Evolutionary conservation across 2,113 vertebrate species (phyloP), one percentile per base, ranked within the genome.

Genomic region (Oryzias javanicus): DNA sequence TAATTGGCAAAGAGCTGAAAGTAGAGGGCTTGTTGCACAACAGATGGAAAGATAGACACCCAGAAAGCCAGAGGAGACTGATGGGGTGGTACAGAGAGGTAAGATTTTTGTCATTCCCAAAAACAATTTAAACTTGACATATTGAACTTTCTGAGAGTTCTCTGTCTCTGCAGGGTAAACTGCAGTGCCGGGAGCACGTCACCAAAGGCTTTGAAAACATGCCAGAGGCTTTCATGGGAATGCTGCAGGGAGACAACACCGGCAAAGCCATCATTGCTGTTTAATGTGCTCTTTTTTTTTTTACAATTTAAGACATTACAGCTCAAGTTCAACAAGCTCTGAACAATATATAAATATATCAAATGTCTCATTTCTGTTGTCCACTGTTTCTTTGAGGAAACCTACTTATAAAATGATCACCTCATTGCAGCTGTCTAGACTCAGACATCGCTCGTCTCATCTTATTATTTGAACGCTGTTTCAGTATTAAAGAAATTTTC

Each of bases 171-270:
- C 88, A 98, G 94, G 93, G 92, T 41, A 94, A 95, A 74, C 69
- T 96, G 67, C 89, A 93, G 73, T 90, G 3, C 42, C 75, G 24
- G 0, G 94, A 97, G 67, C 70, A 94, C 1, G 0, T 95, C 63
- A 94, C 86, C 4, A 81, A 91, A 74, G 94, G 94, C 69, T 97
- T 97, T 89, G 91, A 94, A 67, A 95, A 95, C 55, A 94, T 95
- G 92, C 95, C 94, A 1, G 55, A 55, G 57, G 94, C 94, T 40
- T 98, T 97, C 55, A 93, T 96, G 71, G 93, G 91, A 66, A 76
- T 97, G 88, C 76, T 96, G 72, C 90, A 64, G 60, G 95, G 95
- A 76, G 89, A 94, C 17, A 96, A 96, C 80, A 13, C 82, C 51
- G 94, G 94, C 60, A 98, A 97, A 88, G 86, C 95, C 1, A 0